These are phyloP conservation scores for Xenopus petersii DNA, from an alignment of 2,797 vertebrate species.

Conservation along the genomic window DNA sequence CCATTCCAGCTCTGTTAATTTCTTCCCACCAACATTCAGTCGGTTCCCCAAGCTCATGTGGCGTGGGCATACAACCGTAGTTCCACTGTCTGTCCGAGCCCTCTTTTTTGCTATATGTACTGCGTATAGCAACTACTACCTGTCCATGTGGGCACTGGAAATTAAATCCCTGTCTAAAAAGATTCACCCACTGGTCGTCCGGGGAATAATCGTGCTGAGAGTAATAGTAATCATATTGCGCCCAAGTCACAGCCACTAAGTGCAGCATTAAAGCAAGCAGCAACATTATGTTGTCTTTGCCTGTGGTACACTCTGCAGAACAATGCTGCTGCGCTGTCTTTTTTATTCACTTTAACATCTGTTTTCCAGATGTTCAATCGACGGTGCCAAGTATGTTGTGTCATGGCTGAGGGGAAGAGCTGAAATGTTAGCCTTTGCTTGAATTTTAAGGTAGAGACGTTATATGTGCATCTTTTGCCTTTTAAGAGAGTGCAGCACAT, in stretches of 20 bases:
- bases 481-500: too few species aligned
- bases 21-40: conserved; percentile 99
- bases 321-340: conserved; percentile 60
- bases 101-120: conserved; percentile 83
- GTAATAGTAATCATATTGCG: conserved; percentile 69
- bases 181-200: conserved; percentile 76
- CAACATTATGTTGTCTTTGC: conserved; percentile 71
- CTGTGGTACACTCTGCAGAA: conserved; percentile 55
- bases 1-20: conserved; percentile 84
- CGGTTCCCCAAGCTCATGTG: conserved; percentile 79
- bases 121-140: conserved; percentile 82
- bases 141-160: conserved; percentile 93
- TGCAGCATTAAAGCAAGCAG: conserved; percentile 64
- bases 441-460: conserved; percentile 81
- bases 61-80: conserved; percentile 87
- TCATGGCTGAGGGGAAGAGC: conserved; percentile 67
- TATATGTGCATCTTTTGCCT: too few species aligned
- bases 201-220: conserved; percentile 61
- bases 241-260: conserved; percentile 66
- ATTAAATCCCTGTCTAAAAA: conserved; percentile 90
- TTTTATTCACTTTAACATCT: conserved; percentile 74
- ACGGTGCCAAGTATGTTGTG: conserved; percentile 73
- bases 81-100: conserved; percentile 89
- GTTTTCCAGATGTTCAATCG: conserved; percentile 87
- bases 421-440: conserved; percentile 51